Conservation (phyloP, 2,797 vertebrate species). For the Diglossa cyanea region DNA sequence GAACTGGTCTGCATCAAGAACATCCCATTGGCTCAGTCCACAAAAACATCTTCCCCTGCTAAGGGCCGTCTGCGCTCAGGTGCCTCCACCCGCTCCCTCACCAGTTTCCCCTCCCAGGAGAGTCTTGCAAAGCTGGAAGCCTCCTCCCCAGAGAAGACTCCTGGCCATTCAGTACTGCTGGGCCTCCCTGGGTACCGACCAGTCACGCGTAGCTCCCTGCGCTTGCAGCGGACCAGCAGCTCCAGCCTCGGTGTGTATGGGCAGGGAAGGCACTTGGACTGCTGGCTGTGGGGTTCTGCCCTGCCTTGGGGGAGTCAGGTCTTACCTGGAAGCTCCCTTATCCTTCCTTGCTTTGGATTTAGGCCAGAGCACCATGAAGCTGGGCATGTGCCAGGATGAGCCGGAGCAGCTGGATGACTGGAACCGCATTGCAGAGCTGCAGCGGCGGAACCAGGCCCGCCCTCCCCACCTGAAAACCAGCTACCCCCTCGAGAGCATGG, state of each 20-base stretch:
- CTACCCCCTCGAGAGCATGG: constrained; percentile 90
- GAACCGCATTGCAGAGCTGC: constrained; percentile 90
- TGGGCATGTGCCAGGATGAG: constrained; percentile 83
- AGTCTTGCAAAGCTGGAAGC: constrained; percentile 56
- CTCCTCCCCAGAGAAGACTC: constrained; percentile 67
- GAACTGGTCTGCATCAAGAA: constrained; percentile 71
- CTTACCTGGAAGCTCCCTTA: neutral
- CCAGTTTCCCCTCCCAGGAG: constrained; percentile 68
- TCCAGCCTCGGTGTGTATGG: constrained; percentile 12
- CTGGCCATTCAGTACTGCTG: constrained; percentile 65
- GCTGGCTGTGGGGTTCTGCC: neutral
- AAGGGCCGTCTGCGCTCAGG: constrained; percentile 61
- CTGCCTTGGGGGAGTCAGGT: too few relatives aligned
- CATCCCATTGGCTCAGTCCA: constrained; percentile 73
- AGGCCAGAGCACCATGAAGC: constrained; percentile 70
- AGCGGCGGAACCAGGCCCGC: constrained; percentile 86
- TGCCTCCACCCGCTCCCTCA: constrained; percentile 55
- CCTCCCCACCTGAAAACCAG: constrained; percentile 92
- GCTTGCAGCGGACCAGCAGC: constrained; percentile 66
- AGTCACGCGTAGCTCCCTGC: constrained; percentile 77
- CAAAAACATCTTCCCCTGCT: constrained; percentile 66
- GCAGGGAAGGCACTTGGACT: too few relatives aligned
- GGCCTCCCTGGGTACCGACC: constrained; percentile 89
- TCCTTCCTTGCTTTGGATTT: neutral
- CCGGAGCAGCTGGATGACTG: constrained; percentile 87